Evolutionary conservation across 1,140 invertebrate genomes (phyloP).

Genomic region (Nasonia longicornis): DNA sequence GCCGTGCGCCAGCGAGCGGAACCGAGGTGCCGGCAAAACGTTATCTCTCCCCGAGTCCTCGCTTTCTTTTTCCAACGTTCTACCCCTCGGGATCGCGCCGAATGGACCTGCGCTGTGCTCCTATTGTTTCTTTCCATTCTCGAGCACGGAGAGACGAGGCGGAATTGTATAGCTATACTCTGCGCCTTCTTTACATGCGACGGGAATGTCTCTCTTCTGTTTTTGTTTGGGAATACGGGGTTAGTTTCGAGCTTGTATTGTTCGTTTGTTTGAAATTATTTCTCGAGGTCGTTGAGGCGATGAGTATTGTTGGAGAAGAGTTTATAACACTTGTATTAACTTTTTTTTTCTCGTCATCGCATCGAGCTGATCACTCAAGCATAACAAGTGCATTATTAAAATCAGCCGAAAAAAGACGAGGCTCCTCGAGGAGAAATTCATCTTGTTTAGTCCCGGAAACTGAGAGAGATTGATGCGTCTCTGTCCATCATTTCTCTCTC

Average conservation of each 20-base stretch:
- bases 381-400: not conserved
- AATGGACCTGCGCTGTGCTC: not conserved
- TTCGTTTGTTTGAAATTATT: too few species aligned
- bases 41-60: slow-evolving; percentile 13
- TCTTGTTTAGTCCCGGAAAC: slow-evolving; percentile 2
- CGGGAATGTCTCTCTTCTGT: not conserved
- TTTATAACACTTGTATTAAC: too few species aligned
- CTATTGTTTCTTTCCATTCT: slow-evolving; percentile 10
- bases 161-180: not conserved
- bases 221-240: not conserved
- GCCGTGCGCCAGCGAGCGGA: not conserved
- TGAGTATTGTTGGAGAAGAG: too few species aligned
- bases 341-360: too few species aligned
- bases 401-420: too few species aligned
- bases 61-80: not conserved
- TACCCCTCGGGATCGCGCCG: not conserved
- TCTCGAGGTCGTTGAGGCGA: too few species aligned
- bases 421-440: not conserved
- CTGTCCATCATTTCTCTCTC: not conserved
- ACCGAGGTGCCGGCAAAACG: not conserved
- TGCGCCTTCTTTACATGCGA: not conserved
- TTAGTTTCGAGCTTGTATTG: too few species aligned
- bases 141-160: not conserved
- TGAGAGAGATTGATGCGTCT: slow-evolving; percentile 22
- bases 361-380: not conserved